Conservation (phyloP, 2,797 vertebrate genomes). For the Gastrophryne carolinensis region DNA sequence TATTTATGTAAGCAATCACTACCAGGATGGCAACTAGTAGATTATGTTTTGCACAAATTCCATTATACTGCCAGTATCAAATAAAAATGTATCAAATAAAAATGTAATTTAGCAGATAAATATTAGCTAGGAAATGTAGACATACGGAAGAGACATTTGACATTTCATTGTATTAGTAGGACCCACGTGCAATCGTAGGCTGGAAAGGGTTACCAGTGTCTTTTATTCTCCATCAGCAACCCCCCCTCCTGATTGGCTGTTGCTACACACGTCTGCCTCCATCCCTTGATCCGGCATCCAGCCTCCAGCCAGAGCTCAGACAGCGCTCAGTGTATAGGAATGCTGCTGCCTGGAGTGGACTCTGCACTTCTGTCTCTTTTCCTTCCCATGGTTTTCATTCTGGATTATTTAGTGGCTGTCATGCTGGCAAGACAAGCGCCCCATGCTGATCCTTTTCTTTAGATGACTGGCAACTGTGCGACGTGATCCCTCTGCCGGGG, state of each 20-base stretch:
- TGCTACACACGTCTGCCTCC: conserved; percentile 14
- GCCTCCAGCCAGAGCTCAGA: neutral
- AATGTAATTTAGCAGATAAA: no score
- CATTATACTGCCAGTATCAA: no score
- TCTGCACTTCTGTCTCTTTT: neutral
- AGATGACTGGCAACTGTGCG: neutral
- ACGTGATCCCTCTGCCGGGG: neutral
- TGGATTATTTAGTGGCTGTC: neutral
- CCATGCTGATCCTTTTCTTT: neutral
- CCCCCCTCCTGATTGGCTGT: conserved; percentile 19
- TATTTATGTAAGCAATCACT: no score
- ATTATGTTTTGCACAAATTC: no score
- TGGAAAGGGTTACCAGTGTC: conserved; percentile 12
- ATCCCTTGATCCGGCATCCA: neutral
- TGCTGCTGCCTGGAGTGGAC: conserved; percentile 8
- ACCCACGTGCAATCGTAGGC: conserved; percentile 20
- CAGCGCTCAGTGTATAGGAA: conserved; percentile 39
- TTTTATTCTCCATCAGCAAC: neutral
- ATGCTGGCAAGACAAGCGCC: neutral
- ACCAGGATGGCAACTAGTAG: no score
- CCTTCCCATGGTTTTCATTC: neutral
- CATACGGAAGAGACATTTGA: neutral
- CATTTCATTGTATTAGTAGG: neutral
- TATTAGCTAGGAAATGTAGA: neutral
- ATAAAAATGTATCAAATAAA: no score